Evolutionary conservation across 2,888 invertebrate species (phyloP), one percentile per base, ranked within the genome.

Genomic region (Leptinotarsa juncta): DNA sequence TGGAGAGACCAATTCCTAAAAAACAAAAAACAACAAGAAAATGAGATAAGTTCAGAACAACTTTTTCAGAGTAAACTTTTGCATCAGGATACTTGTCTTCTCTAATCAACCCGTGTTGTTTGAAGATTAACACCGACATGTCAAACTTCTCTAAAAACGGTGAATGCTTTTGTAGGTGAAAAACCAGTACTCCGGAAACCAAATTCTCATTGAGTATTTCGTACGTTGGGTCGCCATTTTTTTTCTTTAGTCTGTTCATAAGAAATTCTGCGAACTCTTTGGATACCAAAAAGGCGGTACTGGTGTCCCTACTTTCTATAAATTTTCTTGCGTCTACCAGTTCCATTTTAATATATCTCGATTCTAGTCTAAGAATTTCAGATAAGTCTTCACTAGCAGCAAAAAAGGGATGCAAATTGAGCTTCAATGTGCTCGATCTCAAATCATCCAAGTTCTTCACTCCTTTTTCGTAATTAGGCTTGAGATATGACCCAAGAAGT

Each of bases 391-490:
- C 3, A 23, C 65, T 32, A 4, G 20, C 18, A 15, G 67, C 65
- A 10, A 72, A 70, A 62, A 60, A 72, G 0, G 42, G 60, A 4
- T 65, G 32, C 20, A 70, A 53, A 66, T 72, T 57, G 26, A 73
- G 66, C 23, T 73, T 73, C 20, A 76, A n/a, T n/a, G 66, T 18
- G 26, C 66, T 76, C 0, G 32, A 18, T n/a, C 68, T 73, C 26
- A 76, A 48, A 65, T 76, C 73, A 18, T 67, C 57, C 16, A 76
- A 70, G 18, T 70, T 71, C 65, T 65, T 65, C 20, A 76, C 67
- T n/a, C 57, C 51, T 48, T 20, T 51, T 50, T 32, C 42, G 32
- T 70, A 68, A 49, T 26, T 75, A 15, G 75, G 75, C 62, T 70
- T 73, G 26, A 73, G 68, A 32, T 65, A 68, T 12, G 73, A 69